phyloP scores from a whole-genome alignment of 2,888 invertebrate species.

The Didymodactylos carnosus region DNA sequence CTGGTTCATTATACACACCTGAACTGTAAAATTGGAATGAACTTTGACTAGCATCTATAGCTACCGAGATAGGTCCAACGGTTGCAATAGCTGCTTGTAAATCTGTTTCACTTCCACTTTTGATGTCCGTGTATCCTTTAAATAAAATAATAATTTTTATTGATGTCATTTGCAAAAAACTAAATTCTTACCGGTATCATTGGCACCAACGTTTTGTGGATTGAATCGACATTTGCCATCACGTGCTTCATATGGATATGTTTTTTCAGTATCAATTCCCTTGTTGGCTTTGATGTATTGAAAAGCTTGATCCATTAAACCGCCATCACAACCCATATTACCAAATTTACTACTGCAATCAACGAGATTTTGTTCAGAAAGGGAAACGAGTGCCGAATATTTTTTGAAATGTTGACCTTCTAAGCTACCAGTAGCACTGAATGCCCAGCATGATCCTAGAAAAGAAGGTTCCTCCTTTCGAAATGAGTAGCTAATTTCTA shows the following conservation, averaged over 20 bases:
- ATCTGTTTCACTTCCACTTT: not conserved
- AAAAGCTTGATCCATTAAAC: constrained; percentile 16
- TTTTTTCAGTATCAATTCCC: not conserved
- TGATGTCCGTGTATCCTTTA: no score
- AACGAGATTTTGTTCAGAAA: constrained; percentile 75
- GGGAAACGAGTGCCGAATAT: constrained; percentile 51
- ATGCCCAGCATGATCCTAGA: no score
- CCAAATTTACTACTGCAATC: constrained; percentile 58
- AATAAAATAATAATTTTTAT: no score
- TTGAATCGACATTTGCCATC: constrained; percentile 15
- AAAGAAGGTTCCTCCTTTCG: not conserved
- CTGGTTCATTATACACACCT: not conserved
- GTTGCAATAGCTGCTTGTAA: not conserved
- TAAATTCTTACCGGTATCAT: constrained; percentile 14
- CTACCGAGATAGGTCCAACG: constrained; percentile 4
- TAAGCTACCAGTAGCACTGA: no score
- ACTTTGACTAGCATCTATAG: not conserved
- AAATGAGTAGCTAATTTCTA: not conserved
- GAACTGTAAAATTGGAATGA: constrained; percentile 4
- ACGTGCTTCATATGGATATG: constrained; percentile 5
- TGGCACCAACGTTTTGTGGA: constrained; percentile 15
- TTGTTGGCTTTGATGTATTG: not conserved
- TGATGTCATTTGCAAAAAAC: no score
- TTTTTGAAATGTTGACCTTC: no score
- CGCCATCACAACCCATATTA: constrained; percentile 74